Percentiles rank a stretch among this genome's conserved stretches.
Evolutionary conservation across 2,888 invertebrate species (phyloP).

Genomic region (Rotaria magnacalcarata): DNA sequence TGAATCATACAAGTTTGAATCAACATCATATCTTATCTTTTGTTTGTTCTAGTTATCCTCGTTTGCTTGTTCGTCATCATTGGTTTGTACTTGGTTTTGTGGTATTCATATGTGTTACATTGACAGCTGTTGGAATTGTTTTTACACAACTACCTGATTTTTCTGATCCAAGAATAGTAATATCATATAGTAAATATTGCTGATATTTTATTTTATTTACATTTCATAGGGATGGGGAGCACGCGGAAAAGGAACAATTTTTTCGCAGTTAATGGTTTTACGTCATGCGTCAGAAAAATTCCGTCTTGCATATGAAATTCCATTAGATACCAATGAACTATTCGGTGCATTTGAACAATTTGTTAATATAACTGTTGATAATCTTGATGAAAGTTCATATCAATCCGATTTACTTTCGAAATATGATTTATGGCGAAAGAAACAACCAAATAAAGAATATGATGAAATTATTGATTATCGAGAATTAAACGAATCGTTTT

Average conservation of each 20-base stretch:
- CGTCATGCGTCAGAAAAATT: conserved; percentile 21
- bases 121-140: background rate
- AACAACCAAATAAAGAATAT: background rate
- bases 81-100: conserved; percentile 25
- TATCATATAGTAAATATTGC: too few species aligned
- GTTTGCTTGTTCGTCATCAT: conserved; percentile 41
- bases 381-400: background rate
- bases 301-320: conserved; percentile 10
- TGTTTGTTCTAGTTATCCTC: conserved; percentile 37
- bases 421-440: background rate
- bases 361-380: background rate
- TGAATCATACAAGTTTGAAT: too few species aligned
- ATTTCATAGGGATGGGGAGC: conserved; percentile 39
- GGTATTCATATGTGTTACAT: background rate
- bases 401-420: background rate
- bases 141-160: background rate
- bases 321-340: background rate
- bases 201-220: too few species aligned
- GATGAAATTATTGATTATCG: background rate
- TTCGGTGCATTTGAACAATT: background rate
- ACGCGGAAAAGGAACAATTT: conserved; percentile 41
- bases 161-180: conserved; percentile 32
- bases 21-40: background rate
- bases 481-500: background rate
- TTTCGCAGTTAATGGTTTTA: conserved; percentile 41